A percentile compares a stretch with the other conserved stretches of the same genome.
Evolutionary conservation across 1,140 invertebrate species (phyloP).

Genomic region (Brevipalpus yothersi): DNA sequence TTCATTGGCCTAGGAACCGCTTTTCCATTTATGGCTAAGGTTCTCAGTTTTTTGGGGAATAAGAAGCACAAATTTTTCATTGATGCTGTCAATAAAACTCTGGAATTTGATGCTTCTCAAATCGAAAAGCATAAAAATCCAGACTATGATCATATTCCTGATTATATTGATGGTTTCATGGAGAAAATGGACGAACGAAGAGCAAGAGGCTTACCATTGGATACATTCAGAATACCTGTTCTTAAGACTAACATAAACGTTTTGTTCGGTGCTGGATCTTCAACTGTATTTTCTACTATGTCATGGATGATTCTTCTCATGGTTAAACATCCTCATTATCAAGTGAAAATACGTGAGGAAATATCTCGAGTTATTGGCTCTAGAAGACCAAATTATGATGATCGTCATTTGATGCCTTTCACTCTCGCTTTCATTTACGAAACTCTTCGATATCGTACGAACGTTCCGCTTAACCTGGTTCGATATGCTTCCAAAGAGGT

Average conservation of each 20-base stretch:
- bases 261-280: constrained; percentile 16
- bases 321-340: constrained; percentile 18
- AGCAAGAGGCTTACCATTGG: background rate
- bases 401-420: constrained; percentile 11
- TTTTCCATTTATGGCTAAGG: background rate
- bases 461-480: constrained; percentile 9
- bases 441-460: constrained; percentile 12
- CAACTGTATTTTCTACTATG: constrained; percentile 18
- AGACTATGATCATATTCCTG: constrained; percentile 30
- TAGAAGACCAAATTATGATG: constrained; percentile 9
- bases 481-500: background rate
- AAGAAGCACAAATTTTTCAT: too few species aligned
- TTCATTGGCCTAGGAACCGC: background rate
- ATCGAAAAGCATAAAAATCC: constrained; percentile 36
- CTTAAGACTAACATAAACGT: constrained; percentile 10
- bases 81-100: too few species aligned
- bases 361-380: constrained; percentile 15
- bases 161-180: constrained; percentile 64
- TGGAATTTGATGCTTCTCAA: too few species aligned
- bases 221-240: background rate
- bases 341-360: constrained; percentile 16
- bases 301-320: constrained; percentile 17
- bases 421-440: constrained; percentile 15
- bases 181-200: constrained; percentile 29
- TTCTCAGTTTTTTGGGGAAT: background rate